Percentiles rank a stretch among this genome's conserved stretches.
These are phyloP conservation scores for Labia minor DNA, from an alignment of 2,888 invertebrate genomes.

Conservation along the genomic window DNA sequence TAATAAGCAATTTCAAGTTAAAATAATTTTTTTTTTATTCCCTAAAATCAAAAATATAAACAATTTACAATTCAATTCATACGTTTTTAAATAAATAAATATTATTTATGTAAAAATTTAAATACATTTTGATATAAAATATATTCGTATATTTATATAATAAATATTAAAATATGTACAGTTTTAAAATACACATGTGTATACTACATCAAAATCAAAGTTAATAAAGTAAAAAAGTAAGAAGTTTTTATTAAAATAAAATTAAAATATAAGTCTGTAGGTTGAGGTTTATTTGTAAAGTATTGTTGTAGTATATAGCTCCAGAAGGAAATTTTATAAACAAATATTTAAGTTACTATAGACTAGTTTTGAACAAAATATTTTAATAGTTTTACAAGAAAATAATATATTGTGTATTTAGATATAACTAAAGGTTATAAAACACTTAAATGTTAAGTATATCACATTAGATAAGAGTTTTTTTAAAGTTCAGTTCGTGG, in stretches of 20 bases:
- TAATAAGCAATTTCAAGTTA: too few relatives aligned
- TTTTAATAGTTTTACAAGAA: background rate
- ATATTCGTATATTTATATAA: background rate
- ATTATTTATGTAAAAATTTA: conserved; percentile 1
- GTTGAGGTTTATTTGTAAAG: background rate
- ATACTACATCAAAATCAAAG: background rate
- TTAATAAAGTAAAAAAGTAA: background rate
- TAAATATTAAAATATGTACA: background rate
- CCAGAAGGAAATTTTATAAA: background rate
- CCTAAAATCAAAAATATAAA: background rate
- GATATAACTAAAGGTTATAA: background rate
- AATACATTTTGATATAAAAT: conserved; percentile 4
- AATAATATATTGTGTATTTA: background rate
- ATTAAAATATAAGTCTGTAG: background rate
- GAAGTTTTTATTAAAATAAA: background rate
- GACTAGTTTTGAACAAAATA: background rate
- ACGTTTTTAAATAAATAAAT: background rate
- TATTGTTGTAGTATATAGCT: background rate
- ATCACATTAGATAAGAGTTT: background rate
- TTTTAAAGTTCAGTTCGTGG: background rate
- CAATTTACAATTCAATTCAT: too few relatives aligned
- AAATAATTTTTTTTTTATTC: background rate
- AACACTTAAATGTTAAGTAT: background rate
- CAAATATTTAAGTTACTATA: background rate
- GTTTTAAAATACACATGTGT: background rate